phyloP scores from a whole-genome alignment of 2,113 vertebrate genomes.

The Laticauda colubrina region DNA sequence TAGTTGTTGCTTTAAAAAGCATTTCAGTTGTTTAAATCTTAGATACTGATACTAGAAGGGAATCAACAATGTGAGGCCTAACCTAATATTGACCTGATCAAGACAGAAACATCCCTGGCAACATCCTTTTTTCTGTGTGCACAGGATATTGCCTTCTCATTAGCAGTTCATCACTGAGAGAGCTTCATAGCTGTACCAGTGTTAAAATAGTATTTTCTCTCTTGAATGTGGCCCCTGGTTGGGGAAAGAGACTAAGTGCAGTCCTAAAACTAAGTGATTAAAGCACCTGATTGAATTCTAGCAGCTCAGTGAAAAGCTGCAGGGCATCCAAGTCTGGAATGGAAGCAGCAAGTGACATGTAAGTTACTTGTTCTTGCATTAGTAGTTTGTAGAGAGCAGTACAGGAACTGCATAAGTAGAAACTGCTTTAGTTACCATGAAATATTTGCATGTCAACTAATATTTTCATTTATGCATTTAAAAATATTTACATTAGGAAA shows the following conservation, averaged over 20 bases:
- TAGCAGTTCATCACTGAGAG: not conserved
- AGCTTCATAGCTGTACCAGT: not conserved
- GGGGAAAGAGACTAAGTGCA: not conserved
- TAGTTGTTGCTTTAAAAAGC: not conserved
- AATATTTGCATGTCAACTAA: not conserved
- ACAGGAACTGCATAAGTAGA: not conserved
- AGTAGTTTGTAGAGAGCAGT: not conserved
- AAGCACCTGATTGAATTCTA: not conserved
- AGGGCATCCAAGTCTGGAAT: not conserved
- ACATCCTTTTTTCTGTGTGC: not conserved
- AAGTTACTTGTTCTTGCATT: not conserved
- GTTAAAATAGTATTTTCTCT: not conserved
- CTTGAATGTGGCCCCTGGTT: not conserved
- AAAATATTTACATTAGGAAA: not conserved
- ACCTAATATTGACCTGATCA: not conserved
- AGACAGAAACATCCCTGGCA: not conserved
- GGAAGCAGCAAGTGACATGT: not conserved
- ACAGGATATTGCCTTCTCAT: not conserved
- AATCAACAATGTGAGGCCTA: not conserved
- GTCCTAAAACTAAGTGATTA: not conserved
- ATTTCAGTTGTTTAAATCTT: not conserved
- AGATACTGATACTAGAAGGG: not conserved
- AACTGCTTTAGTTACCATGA: not conserved
- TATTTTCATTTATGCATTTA: not conserved
- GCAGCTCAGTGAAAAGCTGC: not conserved